Evolutionary conservation across 2,797 vertebrate genomes (phyloP).

Genomic region (Dipus sagitta): DNA sequence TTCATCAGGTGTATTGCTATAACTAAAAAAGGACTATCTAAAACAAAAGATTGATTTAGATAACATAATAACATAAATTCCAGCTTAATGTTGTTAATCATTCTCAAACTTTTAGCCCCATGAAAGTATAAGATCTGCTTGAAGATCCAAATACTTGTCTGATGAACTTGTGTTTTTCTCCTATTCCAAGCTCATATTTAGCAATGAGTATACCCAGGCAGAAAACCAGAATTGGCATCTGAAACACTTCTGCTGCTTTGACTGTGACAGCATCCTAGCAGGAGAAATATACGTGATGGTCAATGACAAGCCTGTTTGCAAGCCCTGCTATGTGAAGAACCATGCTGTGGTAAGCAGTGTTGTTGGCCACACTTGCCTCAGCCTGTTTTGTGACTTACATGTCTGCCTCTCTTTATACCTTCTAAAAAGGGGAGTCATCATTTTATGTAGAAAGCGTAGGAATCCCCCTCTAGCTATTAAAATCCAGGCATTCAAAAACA

Average conservation of each 20-base stretch:
- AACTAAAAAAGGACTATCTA: not conserved
- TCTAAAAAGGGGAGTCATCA: not conserved
- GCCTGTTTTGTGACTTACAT: not conserved
- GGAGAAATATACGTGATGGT: constrained; percentile 98
- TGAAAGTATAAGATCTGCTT: not conserved
- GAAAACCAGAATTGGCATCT: constrained; percentile 98
- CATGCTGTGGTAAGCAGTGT: constrained; percentile 93
- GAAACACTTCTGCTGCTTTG: constrained; percentile 99
- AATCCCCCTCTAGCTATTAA: not conserved
- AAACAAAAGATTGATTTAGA: constrained; percentile 33
- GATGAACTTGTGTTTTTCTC: constrained; percentile 33
- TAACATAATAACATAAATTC: constrained; percentile 1
- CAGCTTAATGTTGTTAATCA: not conserved
- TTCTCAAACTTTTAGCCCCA: constrained; percentile 3
- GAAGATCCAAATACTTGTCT: not conserved
- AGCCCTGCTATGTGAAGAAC: constrained; percentile 96
- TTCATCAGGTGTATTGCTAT: not conserved
- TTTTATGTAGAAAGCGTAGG: not conserved
- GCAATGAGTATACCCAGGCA: constrained; percentile 98
- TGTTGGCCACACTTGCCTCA: not conserved
- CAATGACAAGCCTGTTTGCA: constrained; percentile 95
- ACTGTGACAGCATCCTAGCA: constrained; percentile 97
- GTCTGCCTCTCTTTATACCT: not conserved
- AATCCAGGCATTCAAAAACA: not conserved
- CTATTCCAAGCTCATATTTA: constrained; percentile 95